These are phyloP conservation scores for Lepidurus apus DNA, from an alignment of 1,140 invertebrate species.

Conservation along the genomic window DNA sequence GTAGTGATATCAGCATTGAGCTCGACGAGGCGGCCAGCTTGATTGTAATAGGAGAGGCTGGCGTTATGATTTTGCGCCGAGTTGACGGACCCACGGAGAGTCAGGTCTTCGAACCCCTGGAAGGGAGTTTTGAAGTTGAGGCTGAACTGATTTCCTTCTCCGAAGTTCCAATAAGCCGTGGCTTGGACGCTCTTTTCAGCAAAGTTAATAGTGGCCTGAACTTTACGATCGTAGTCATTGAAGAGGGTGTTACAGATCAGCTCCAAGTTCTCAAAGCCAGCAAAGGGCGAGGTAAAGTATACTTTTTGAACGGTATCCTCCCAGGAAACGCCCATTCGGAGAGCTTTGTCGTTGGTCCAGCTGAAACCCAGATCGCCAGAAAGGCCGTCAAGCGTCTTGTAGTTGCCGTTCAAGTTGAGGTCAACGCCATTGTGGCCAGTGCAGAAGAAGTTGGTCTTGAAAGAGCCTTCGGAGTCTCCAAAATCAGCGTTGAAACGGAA, in stretches of 20 bases:
- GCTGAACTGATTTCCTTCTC: background rate
- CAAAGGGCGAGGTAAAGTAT: slow-evolving; percentile 39
- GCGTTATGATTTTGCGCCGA: background rate
- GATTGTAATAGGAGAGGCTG: slow-evolving; percentile 20
- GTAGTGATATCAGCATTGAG: slow-evolving; percentile 24
- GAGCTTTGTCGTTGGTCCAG: slow-evolving; percentile 9
- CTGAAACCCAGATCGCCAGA: background rate
- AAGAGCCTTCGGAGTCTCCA: background rate
- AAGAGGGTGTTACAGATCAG: slow-evolving; percentile 29
- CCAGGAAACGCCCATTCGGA: background rate
- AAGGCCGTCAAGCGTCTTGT: slow-evolving; percentile 23
- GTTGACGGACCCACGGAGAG: slow-evolving; percentile 19
- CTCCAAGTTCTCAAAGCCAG: slow-evolving; percentile 36
- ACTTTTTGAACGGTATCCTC: background rate
- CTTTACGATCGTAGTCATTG: background rate
- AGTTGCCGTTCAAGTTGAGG: slow-evolving; percentile 22
- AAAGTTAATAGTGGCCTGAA: background rate
- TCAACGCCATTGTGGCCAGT: background rate
- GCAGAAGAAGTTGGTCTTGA: slow-evolving; percentile 22
- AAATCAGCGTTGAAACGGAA: background rate
- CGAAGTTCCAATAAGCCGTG: background rate
- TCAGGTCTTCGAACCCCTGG: slow-evolving; percentile 30
- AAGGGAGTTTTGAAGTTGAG: slow-evolving; percentile 30
- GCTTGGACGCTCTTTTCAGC: background rate
- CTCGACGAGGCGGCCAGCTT: slow-evolving; percentile 16